Evolutionary conservation across 2,888 invertebrate genomes (phyloP), one percentile per base, ranked within the genome.

Genomic region (Apamea anceps): DNA sequence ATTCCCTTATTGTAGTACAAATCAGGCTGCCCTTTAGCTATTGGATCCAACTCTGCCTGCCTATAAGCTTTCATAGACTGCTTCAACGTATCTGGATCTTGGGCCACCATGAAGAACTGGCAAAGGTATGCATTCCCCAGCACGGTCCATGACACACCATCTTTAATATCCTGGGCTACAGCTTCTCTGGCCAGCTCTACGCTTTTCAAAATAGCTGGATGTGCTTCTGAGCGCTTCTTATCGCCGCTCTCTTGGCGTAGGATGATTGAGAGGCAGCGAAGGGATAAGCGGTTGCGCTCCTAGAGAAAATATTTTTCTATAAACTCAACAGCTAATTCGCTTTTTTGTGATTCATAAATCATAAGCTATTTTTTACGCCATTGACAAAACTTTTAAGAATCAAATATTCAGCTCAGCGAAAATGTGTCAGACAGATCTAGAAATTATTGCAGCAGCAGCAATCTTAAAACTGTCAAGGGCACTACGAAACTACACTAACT

Each of bases 121-220:
- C 98, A 98, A 81, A 99, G 94, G 93, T 99, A 98, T 0, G 99
- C 98, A 95, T 99, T 99, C 48, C 98, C 99, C 72, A 99, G 96
- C 76, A 99, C 97, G 75, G 98, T 97, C 99, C 99, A 99, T 0
- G 99, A 99, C 13, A 97, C 96, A 1, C 99, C 99, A 95, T 99
- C 99, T 74, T 94, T 96, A 15, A 98, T 97, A 91, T 99, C 98
- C 54, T 98, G 93, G 72, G 98, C 97, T 0, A 99, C 98, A 0
- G 99, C 98, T 91, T 99, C 98, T 93, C 98, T 98, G 0, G 99
- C 99, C 89, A 98, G 97, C 74, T 97, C 97, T 0, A 99, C 97
- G 82, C 99, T 98, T 88, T 97, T 97, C 77, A 98, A 96, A 28
- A 98, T 97, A 87, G 98, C 97, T 65, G 97, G 96, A 28, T 97